Conservation (phyloP, 2,888 invertebrate genomes). For the Stenchaetothrips biformis region DNA sequence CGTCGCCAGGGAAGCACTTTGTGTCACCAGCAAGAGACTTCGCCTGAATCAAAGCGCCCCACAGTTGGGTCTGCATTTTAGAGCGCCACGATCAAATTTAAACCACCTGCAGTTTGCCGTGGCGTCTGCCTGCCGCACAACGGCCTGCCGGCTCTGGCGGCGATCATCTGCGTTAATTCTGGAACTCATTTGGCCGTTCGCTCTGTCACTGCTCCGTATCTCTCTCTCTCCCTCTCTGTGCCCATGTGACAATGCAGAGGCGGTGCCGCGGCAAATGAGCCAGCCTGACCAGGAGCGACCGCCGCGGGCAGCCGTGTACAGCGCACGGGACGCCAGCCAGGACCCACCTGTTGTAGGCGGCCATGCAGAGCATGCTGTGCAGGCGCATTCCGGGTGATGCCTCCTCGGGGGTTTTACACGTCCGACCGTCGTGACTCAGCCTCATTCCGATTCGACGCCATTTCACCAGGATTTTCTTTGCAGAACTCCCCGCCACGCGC, state of each 20-base stretch:
- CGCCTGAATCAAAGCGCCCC: no score
- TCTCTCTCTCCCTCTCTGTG: no score
- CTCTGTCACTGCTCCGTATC: no score
- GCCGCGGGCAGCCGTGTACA: no score
- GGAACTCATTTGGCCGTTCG: no score
- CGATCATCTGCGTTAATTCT: no score
- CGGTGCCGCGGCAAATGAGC: no score
- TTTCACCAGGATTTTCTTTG: not conserved
- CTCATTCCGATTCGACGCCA: not conserved
- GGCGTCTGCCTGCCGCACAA: not conserved
- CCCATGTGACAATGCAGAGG: no score
- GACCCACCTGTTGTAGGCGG: not conserved
- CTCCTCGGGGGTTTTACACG: not conserved
- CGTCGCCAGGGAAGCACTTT: not conserved
- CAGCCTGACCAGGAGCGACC: no score
- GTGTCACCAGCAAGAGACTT: not conserved
- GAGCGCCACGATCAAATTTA: no score
- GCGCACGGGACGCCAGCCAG: no score
- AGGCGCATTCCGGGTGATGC: conserved; percentile 8
- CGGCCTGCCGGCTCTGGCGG: not conserved
- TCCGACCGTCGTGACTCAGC: not conserved
- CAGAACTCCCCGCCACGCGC: not conserved
- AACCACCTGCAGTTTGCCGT: not conserved
- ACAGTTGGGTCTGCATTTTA: no score
- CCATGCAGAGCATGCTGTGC: not conserved